phyloP scores from a whole-genome alignment of 2,113 vertebrate species.

The Actenoides hombroni region DNA sequence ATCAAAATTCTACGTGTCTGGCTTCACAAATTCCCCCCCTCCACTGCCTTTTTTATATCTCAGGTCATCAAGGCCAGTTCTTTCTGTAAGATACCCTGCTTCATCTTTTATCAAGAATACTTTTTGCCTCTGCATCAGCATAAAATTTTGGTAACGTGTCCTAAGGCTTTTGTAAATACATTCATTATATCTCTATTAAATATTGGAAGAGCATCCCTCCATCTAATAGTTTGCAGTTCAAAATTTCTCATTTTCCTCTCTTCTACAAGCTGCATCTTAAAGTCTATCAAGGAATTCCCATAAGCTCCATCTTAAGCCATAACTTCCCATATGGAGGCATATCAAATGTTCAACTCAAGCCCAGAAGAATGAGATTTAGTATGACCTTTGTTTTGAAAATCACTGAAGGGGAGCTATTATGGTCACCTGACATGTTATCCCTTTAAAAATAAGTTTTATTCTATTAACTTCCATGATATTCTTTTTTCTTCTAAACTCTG shows the following conservation, averaged over 20 bases:
- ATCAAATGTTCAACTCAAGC: background rate
- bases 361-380: background rate
- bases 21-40: accelerated
- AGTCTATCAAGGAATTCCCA: background rate
- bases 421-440: background rate
- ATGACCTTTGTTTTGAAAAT: background rate
- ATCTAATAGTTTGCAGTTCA: background rate
- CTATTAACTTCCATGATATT: background rate
- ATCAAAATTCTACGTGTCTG: background rate
- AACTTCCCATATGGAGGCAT: background rate
- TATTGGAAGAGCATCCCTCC: background rate
- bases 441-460: background rate
- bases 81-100: background rate
- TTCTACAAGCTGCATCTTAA: background rate
- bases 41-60: accelerated
- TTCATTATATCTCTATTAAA: background rate
- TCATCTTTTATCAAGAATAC: background rate
- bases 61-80: background rate
- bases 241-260: background rate
- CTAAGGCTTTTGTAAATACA: background rate
- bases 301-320: background rate
- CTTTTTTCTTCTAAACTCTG: background rate
- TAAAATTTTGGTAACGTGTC: background rate
- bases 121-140: background rate
- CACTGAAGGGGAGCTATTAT: background rate